A percentile compares a stretch with the other conserved stretches of the same genome.
phyloP scores from a whole-genome alignment of 23 tunicate genomes.

The Phallusia fumigata region DNA sequence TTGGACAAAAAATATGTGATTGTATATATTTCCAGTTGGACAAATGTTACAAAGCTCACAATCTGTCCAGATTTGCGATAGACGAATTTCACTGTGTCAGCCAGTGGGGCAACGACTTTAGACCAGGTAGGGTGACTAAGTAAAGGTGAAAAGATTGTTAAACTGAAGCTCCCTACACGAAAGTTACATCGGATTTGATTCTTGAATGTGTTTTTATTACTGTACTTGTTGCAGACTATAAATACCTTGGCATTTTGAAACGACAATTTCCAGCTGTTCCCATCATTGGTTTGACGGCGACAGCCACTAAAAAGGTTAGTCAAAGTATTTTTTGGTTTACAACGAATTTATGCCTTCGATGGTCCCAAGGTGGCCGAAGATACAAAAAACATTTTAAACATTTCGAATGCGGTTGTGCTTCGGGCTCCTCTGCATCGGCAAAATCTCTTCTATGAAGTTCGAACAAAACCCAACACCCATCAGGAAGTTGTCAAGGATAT shows the following conservation, averaged over 20 bases:
- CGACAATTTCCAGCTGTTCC: constrained; percentile 64
- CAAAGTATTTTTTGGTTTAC: too few relatives aligned
- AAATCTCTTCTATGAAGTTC: constrained; percentile 47
- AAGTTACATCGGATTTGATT: background rate
- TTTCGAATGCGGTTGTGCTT: constrained; percentile 32
- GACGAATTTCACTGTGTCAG: constrained; percentile 92
- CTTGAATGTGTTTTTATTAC: background rate
- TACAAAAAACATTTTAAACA: constrained; percentile 36
- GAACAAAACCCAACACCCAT: constrained; percentile 34
- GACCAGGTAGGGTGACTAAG: constrained; percentile 71
- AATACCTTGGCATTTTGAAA: constrained; percentile 51
- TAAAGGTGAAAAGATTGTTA: too few relatives aligned
- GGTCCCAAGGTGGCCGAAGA: constrained; percentile 48
- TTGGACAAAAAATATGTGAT: too few relatives aligned
- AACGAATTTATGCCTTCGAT: too few relatives aligned
- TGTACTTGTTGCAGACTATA: constrained; percentile 65
- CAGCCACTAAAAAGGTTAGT: constrained; percentile 66
- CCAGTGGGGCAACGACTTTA: constrained; percentile 85
- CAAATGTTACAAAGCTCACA: constrained; percentile 54
- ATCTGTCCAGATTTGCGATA: constrained; percentile 61
- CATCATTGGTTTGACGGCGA: constrained; percentile 73
- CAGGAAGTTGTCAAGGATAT: constrained; percentile 41
- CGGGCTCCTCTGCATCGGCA: constrained; percentile 22
- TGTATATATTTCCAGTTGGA: constrained; percentile 47
- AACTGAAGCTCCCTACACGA: too few relatives aligned